These are phyloP conservation scores for Rhodinocichla rosea DNA, from an alignment of 2,113 vertebrate genomes.

Conservation along the genomic window DNA sequence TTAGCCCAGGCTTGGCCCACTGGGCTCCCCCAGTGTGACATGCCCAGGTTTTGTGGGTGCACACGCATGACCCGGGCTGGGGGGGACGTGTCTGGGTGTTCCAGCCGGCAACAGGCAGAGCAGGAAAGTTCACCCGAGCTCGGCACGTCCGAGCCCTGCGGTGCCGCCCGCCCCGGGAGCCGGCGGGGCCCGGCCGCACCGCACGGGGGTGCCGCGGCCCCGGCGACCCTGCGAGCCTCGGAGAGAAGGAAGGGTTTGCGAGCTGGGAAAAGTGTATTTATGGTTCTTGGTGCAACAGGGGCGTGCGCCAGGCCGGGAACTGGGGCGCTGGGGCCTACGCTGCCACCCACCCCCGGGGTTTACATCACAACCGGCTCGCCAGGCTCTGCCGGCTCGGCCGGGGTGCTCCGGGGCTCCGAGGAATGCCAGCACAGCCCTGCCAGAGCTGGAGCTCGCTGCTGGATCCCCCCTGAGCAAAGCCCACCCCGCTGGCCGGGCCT, in stretches of 20 bases:
- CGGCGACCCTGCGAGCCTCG: fast-evolving
- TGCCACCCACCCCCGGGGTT: neutral
- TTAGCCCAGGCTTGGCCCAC: neutral
- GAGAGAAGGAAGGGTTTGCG: neutral
- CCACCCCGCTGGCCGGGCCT: neutral
- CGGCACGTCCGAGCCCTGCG: neutral
- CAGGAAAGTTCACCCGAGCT: neutral
- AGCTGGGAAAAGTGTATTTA: neutral
- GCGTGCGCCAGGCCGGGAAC: neutral
- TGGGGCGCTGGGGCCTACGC: neutral
- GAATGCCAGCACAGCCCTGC: neutral
- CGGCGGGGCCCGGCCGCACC: fast-evolving
- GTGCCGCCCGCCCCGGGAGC: neutral
- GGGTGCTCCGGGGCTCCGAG: fast-evolving
- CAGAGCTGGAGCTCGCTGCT: fast-evolving
- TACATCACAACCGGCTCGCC: slow-evolving; percentile 17
- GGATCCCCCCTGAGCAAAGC: neutral
- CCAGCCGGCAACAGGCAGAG: neutral
- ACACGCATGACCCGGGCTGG: fast-evolving
- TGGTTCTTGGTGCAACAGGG: neutral
- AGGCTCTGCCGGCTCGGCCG: neutral
- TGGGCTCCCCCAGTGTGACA: fast-evolving
- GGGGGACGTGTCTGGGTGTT: neutral
- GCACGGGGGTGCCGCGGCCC: fast-evolving
- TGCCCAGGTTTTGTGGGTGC: neutral